Conservation (phyloP, 92 coral and sea anemone species). For the Phenganax marumi region DNA sequence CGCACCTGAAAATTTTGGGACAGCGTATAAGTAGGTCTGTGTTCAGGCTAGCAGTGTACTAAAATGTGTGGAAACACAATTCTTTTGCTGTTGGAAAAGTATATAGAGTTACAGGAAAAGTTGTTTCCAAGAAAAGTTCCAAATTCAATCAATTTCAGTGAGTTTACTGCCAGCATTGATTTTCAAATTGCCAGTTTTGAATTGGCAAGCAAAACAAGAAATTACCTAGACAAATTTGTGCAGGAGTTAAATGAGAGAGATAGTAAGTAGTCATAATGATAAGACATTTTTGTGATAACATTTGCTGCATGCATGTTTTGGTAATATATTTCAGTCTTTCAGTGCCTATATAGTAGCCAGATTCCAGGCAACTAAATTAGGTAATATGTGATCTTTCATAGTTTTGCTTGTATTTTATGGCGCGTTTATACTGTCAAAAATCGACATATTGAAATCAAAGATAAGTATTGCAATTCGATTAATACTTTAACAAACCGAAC, state of each 20-base stretch:
- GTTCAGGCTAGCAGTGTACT: no score
- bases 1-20: no score
- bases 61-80: slow-evolving; percentile 41
- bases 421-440: no score
- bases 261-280: slow-evolving; percentile 10
- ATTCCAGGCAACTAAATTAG: no score
- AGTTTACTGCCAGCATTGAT: background rate
- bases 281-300: background rate
- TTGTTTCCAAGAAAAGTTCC: slow-evolving; percentile 36
- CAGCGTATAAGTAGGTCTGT: no score
- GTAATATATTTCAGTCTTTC: background rate
- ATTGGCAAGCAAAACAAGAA: slow-evolving; percentile 19
- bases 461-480: no score
- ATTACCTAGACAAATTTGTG: slow-evolving; percentile 35
- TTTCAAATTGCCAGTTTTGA: background rate
- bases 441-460: no score
- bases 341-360: no score
- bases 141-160: background rate
- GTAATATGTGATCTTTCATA: no score
- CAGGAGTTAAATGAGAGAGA: slow-evolving; percentile 44
- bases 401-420: no score
- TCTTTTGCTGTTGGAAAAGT: slow-evolving; percentile 29
- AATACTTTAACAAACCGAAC: no score
- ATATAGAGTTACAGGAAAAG: slow-evolving; percentile 22
- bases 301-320: slow-evolving; percentile 21